phyloP scores from a whole-genome alignment of 2,888 invertebrate genomes.

The Serripes groenlandicus region DNA sequence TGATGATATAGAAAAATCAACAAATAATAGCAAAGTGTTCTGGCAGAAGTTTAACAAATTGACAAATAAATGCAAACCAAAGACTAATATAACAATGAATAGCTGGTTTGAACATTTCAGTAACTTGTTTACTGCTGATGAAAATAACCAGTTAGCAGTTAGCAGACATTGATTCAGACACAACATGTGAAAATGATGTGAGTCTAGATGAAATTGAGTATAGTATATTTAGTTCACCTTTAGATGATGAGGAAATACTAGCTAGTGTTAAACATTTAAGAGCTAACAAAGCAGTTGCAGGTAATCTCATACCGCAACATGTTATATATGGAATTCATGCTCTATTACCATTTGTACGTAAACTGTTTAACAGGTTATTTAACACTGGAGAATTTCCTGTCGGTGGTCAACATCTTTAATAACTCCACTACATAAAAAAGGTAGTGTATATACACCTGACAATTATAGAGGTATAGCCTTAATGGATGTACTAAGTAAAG shows the following conservation, averaged over 20 bases:
- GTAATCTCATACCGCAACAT: not conserved
- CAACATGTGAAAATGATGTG: too few species aligned
- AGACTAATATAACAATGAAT: not conserved
- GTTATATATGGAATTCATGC: not conserved
- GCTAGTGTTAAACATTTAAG: not conserved
- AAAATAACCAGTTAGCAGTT: too few species aligned
- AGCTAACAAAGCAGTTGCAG: not conserved
- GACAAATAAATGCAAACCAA: not conserved
- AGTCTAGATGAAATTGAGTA: too few species aligned
- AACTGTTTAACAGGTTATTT: not conserved
- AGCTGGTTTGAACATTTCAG: conserved; percentile 24
- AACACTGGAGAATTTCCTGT: not conserved
- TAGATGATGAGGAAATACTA: not conserved
- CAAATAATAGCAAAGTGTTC: not conserved
- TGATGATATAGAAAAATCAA: conserved; percentile 1
- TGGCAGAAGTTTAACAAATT: not conserved
- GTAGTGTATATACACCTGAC: not conserved
- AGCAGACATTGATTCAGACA: too few species aligned
- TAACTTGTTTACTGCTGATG: too few species aligned
- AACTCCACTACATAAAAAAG: conserved; percentile 21
- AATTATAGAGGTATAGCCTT: conserved; percentile 31
- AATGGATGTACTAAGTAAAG: conserved; percentile 19
- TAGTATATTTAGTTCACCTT: not conserved
- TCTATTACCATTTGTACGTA: not conserved
- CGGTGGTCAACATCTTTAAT: not conserved